Conservation (phyloP, 2,113 vertebrate genomes). For the Nothoprocta pentlandii region DNA sequence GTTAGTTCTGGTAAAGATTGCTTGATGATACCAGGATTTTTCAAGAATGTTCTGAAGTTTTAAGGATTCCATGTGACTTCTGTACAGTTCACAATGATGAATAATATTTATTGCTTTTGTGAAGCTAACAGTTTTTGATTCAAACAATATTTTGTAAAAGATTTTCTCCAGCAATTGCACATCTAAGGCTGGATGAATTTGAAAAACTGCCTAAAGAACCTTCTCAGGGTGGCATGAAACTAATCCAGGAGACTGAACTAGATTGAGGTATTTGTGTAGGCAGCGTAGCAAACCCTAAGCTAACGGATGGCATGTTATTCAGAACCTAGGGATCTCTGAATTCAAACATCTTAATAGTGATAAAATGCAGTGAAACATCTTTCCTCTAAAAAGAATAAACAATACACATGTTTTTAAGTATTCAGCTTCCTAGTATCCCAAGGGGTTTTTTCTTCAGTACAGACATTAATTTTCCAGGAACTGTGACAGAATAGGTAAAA, state of each 20-base stretch:
- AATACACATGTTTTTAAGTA: background rate
- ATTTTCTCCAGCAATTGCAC: background rate
- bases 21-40: background rate
- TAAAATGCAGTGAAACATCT: background rate
- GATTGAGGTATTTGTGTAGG: background rate
- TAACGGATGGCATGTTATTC: background rate
- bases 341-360: background rate
- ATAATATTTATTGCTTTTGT: background rate
- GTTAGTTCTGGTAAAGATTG: background rate
- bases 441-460: background rate
- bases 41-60: background rate
- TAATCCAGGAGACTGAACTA: background rate
- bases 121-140: background rate
- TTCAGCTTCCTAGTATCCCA: background rate
- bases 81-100: background rate
- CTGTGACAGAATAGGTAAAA: background rate
- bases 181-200: background rate
- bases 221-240: background rate
- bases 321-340: background rate
- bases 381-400: background rate
- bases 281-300: background rate
- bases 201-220: background rate
- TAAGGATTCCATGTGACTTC: background rate
- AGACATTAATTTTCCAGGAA: background rate
- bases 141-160: background rate